Evolutionary conservation across 2,888 invertebrate genomes (phyloP).

Genomic region (Meta bourneti): DNA sequence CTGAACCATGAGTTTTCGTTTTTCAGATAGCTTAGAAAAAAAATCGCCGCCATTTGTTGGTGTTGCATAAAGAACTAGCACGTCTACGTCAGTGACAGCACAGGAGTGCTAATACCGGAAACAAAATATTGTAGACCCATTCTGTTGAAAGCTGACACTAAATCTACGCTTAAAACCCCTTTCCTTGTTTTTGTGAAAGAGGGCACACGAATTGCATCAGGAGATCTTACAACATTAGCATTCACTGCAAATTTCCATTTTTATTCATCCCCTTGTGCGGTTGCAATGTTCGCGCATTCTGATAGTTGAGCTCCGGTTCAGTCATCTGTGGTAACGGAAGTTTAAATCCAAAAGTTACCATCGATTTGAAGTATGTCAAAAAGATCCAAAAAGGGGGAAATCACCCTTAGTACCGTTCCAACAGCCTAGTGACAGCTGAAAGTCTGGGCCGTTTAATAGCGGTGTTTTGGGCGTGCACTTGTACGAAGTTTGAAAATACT

Average conservation of each 20-base stretch:
- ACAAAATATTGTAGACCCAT: slow-evolving; percentile 33
- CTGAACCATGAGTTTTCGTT: background rate
- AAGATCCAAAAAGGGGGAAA: background rate
- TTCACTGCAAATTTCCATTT: slow-evolving; percentile 49
- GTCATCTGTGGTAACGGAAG: slow-evolving; percentile 26
- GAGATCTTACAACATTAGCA: slow-evolving; percentile 58
- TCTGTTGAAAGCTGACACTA: slow-evolving; percentile 18
- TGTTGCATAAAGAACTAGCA: background rate
- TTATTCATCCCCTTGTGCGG: slow-evolving; percentile 8
- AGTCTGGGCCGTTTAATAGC: too few relatives aligned
- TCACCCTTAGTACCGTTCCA: too few relatives aligned
- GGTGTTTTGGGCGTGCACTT: too few relatives aligned
- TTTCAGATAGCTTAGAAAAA: background rate
- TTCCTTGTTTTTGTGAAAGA: slow-evolving; percentile 62
- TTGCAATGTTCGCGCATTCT: slow-evolving; percentile 4
- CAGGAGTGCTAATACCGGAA: slow-evolving; percentile 50
- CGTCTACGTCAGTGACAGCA: slow-evolving; percentile 6
- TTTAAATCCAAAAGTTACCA: background rate
- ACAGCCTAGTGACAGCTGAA: too few relatives aligned
- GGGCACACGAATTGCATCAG: slow-evolving; percentile 60
- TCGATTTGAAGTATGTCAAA: background rate
- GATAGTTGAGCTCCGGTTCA: background rate
- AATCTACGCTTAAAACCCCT: slow-evolving; percentile 42
- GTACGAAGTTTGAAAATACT: too few relatives aligned
- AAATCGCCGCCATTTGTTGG: background rate